Base-by-base conservation (phyloP, 2,113 vertebrate species). In the Mirza zaza region DNA sequence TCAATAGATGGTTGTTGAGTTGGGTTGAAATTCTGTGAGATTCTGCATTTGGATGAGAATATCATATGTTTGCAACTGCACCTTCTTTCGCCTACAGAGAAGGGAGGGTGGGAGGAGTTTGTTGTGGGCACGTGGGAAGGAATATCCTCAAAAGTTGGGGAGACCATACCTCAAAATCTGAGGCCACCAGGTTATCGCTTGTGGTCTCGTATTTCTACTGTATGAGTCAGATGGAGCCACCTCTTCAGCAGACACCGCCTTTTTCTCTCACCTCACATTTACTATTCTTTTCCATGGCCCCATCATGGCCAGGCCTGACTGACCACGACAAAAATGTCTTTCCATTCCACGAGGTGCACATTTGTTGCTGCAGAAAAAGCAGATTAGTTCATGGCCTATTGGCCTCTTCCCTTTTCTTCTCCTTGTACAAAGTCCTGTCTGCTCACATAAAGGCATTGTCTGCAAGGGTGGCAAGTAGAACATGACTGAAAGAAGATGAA, bases 111-210 rank as follows among this genome's bases (percentile, higher is more conserved):
- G 45, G 39, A 84, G 59, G 65, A 80, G 21, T 77, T 93, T 90
- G 61, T 32, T 90, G 25, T 14, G 20, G 21, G n/a, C 32, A 12
- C 21, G 48, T 42, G 42, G 52, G 50, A 61, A 85, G 42, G 27
- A 85, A 91, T 91, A 68, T 76, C 94, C 39, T n/a, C 77, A 68
- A 93, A 75, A 48, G 27, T 63, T 36, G n/a, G 7, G 39, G 59
- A 94, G 42, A 73, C 65, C 13, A 23, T 90, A 77, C 90, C 65
- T 90, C 81, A 90, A 90, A 95, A 82, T 75, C 42, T 32, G 83
- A 87, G 68, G 71, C 94, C 76, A 50, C 71, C 23, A 10, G 59
- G 34, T 94, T 96, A 59, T 95, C 81, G 81, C 0, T 55, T 87
- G 52, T 59, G 52, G 81, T 48, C 59, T 85, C 59, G 20, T 73